Base-by-base conservation (phyloP, 2,113 vertebrate genomes). In the Symphodus melops region DNA sequence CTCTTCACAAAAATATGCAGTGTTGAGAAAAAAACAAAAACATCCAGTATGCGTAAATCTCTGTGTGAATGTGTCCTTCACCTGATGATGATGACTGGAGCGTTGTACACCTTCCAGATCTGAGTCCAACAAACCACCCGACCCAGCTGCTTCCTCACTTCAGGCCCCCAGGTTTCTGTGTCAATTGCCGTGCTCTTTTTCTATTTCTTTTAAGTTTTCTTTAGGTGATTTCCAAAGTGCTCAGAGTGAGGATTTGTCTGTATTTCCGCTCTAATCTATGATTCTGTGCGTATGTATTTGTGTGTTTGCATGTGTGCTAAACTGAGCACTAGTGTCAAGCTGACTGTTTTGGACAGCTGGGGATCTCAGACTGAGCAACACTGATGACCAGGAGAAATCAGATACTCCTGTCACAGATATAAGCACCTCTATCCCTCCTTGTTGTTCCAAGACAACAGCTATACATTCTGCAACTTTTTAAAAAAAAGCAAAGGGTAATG, bases 291-390 rank as follows among this genome's bases (percentile, higher is more conserved):
- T 58, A 20, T 60, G 69, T 61, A 14, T 68, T 37, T 82, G 67
- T 51, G 16, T 55, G 1, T 79, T 23, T 86, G 11, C 63, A 57
- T 72, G 70, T 82, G 58, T 82, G 77, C 67, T 58, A 67, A 41
- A 63, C 83, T 76, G 42, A 84, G 72, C 44, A 39, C 72, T 64
- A 72, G 79, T 78, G 87, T 88, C 81, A 85, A 76, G 60, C 46
- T 92, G 93, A 94, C 79, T 75, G 85, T 83, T 88, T 66, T 74
- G 61, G 79, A 93, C 93, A 94, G 92, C 92, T 94, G 93, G 73
- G 79, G 79, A 82, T 78, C 76, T 88, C 62, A 66, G 71, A 67
- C 75, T 63, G 67, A 75, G 46, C 78, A 33, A 33, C 28, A 54
- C 71, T 12, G 70, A 90, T 87, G 89, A 90, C 72, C 82, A 75